phyloP scores from a whole-genome alignment of 2,888 invertebrate genomes.

The Chymomyza fuscimana region DNA sequence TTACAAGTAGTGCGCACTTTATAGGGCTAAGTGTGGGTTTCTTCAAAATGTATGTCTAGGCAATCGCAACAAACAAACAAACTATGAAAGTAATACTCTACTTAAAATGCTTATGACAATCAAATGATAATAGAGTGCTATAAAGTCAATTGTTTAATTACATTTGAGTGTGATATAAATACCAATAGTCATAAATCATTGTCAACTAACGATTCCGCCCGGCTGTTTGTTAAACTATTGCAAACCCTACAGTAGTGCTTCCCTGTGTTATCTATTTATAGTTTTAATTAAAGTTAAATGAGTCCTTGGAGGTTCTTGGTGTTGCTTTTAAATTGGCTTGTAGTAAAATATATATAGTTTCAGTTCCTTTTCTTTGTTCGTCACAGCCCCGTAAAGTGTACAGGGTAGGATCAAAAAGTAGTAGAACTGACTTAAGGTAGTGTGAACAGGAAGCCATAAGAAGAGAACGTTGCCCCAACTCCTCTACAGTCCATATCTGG shows the following conservation, averaged over 20 bases:
- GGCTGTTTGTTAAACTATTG: no score
- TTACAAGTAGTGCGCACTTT: background rate
- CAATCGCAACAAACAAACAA: background rate
- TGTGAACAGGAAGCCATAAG: no score
- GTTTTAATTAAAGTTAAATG: background rate
- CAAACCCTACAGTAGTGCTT: background rate
- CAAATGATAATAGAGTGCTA: background rate
- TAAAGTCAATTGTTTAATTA: background rate
- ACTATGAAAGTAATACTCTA: background rate
- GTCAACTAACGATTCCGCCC: background rate
- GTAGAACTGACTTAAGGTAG: no score
- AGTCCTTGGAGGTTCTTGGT: background rate
- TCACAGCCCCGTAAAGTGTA: no score
- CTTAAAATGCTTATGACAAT: constrained; percentile 8
- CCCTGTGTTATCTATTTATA: background rate
- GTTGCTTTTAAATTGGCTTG: background rate
- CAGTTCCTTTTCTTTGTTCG: no score
- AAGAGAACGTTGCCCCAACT: no score
- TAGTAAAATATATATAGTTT: background rate
- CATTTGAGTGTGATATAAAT: background rate
- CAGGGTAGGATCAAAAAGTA: no score
- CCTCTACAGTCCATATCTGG: no score
- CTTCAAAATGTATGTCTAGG: background rate
- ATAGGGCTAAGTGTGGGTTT: background rate
- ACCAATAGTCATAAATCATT: background rate